A percentile compares a stretch with the other conserved stretches of the same genome.
phyloP scores from a whole-genome alignment of 2,113 vertebrate genomes.

The Deroptyus accipitrinus region DNA sequence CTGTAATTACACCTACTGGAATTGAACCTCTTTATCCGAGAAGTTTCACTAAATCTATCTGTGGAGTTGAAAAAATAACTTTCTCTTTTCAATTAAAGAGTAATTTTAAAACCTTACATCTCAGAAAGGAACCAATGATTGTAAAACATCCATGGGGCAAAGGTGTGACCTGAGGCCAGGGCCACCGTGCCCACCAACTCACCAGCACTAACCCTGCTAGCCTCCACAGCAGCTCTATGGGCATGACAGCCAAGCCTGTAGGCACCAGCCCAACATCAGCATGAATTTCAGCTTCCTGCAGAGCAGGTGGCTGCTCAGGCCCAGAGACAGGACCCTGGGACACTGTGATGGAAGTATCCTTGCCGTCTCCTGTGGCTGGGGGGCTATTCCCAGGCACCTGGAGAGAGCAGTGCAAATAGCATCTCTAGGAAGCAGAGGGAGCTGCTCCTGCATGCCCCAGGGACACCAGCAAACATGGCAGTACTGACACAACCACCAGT shows the following conservation, averaged over 20 bases:
- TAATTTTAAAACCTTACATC: not conserved
- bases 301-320: fast-evolving
- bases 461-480: not conserved
- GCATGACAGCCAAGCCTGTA: not conserved
- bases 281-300: not conserved
- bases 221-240: too few species aligned
- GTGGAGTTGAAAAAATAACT: not conserved
- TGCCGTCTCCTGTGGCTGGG: fast-evolving
- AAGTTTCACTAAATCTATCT: not conserved
- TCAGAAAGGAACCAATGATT: fast-evolving
- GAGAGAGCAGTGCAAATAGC: fast-evolving
- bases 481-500: fast-evolving
- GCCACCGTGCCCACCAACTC: not conserved
- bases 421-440: not conserved
- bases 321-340: not conserved
- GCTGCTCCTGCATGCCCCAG: fast-evolving
- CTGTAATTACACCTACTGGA: not conserved
- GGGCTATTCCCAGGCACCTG: not conserved
- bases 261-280: not conserved
- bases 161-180: not conserved
- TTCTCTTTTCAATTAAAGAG: not conserved
- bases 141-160: fast-evolving
- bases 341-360: fast-evolving
- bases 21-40: not conserved
- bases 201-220: not conserved